Conservation (phyloP, 2,113 vertebrate genomes). For the Copsychus sechellarum region DNA sequence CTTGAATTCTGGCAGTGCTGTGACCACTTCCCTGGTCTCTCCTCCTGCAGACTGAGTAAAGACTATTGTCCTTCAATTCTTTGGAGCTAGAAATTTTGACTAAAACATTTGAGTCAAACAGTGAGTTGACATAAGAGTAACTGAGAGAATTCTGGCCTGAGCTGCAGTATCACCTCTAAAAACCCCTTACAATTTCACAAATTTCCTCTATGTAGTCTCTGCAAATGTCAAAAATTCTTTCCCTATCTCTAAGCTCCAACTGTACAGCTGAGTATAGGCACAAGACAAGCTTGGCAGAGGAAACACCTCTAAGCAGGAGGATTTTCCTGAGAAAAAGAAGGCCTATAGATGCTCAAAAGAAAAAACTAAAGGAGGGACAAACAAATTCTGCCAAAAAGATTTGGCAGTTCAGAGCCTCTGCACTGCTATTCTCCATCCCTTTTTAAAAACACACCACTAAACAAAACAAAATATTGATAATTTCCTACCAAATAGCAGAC, state of each 20-base stretch:
- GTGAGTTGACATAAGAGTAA: background rate
- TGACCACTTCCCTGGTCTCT: background rate
- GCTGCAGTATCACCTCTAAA: background rate
- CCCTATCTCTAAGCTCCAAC: background rate
- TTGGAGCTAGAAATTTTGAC: background rate
- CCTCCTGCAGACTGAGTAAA: background rate
- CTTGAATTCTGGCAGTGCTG: background rate
- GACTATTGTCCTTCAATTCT: background rate
- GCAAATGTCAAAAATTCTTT: background rate
- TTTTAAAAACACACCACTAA: background rate
- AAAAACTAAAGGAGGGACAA: background rate
- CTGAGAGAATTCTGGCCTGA: background rate
- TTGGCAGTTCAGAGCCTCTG: background rate
- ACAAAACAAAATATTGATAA: background rate
- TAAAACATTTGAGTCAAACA: background rate
- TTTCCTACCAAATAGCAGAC: background rate
- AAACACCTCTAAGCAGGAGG: background rate
- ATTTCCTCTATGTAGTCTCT: background rate
- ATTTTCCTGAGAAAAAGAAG: background rate
- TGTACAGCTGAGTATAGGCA: background rate
- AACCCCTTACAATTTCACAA: background rate
- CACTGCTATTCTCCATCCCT: background rate
- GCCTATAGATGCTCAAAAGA: background rate
- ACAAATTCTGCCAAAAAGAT: background rate
- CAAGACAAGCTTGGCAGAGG: background rate